phyloP scores from a whole-genome alignment of 2,797 vertebrate genomes.

The Thripadectes ignobilis region DNA sequence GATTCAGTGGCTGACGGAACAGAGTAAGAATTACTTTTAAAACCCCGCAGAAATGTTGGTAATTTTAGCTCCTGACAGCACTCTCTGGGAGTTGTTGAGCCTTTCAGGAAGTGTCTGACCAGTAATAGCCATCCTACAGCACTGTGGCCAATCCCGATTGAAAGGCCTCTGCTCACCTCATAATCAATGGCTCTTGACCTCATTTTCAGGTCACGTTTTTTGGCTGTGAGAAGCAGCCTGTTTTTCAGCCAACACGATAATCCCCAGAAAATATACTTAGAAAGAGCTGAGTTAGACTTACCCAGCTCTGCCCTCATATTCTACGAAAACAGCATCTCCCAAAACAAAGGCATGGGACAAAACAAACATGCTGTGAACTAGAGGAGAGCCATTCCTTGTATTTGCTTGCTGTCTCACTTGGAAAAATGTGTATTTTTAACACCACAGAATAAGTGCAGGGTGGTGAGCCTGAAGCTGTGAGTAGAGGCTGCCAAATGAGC shows the following conservation, averaged over 20 bases:
- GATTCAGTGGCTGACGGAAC: neutral
- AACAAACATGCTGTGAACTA: slow-evolving; percentile 18
- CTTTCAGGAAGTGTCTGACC: slow-evolving; percentile 78
- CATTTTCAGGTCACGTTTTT: slow-evolving; percentile 63
- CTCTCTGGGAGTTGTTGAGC: slow-evolving; percentile 73
- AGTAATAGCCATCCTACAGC: neutral
- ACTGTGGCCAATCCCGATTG: slow-evolving; percentile 76
- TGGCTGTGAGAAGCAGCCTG: slow-evolving; percentile 52
- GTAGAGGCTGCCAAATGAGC: slow-evolving; percentile 70
- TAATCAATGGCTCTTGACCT: slow-evolving; percentile 77
- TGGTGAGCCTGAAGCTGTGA: slow-evolving; percentile 70
- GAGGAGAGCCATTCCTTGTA: slow-evolving; percentile 7
- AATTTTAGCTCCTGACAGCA: slow-evolving; percentile 74
- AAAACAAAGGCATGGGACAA: slow-evolving; percentile 34
- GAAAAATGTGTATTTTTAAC: slow-evolving; percentile 73
- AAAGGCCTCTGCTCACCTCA: slow-evolving; percentile 72
- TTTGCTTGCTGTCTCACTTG: slow-evolving; percentile 23
- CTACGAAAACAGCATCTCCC: slow-evolving; percentile 5
- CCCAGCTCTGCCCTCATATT: neutral
- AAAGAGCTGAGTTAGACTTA: neutral
- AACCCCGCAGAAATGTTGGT: slow-evolving; percentile 65
- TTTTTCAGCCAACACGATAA: slow-evolving; percentile 14
- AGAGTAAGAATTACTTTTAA: neutral
- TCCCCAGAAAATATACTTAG: slow-evolving; percentile 8
- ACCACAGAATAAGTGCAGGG: slow-evolving; percentile 64